These are phyloP conservation scores for Cataglyphis altisquamis DNA, from an alignment of 2,888 invertebrate species.

Conservation along the genomic window DNA sequence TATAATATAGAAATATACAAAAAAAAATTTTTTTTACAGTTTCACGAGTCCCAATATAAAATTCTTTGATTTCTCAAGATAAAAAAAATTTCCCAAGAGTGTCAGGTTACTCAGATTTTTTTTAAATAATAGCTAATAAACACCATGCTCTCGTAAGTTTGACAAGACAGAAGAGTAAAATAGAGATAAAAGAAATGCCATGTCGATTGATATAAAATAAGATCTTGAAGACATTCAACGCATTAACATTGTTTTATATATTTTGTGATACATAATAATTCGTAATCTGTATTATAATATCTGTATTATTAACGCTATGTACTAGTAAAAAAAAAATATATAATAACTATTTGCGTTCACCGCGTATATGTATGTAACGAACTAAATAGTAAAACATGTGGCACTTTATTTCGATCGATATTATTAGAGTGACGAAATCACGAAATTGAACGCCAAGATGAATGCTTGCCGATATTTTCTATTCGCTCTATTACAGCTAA, in stretches of 20 bases:
- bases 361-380: neutral
- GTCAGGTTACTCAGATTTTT: neutral
- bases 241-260: slow-evolving; percentile 38
- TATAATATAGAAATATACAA: neutral
- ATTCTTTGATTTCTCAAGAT: neutral
- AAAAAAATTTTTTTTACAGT: neutral
- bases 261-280: slow-evolving; percentile 30
- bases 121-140: neutral
- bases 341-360: slow-evolving; percentile 26
- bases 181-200: neutral
- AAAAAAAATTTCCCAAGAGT: neutral
- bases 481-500: neutral
- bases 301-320: slow-evolving; percentile 17
- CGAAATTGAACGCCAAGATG: neutral
- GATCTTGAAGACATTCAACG: slow-evolving; percentile 30
- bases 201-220: slow-evolving; percentile 19
- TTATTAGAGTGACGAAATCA: neutral
- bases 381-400: neutral
- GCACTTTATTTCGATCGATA: neutral
- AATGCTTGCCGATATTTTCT: neutral
- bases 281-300: slow-evolving; percentile 27
- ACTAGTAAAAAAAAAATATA: slow-evolving; percentile 6
- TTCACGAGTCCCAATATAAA: neutral
- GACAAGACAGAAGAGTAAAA: neutral
- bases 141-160: neutral